Percentiles rank a stretch among this genome's conserved stretches.
Conservation (phyloP, 2,797 vertebrate species). For the Thamnophis elegans region DNA sequence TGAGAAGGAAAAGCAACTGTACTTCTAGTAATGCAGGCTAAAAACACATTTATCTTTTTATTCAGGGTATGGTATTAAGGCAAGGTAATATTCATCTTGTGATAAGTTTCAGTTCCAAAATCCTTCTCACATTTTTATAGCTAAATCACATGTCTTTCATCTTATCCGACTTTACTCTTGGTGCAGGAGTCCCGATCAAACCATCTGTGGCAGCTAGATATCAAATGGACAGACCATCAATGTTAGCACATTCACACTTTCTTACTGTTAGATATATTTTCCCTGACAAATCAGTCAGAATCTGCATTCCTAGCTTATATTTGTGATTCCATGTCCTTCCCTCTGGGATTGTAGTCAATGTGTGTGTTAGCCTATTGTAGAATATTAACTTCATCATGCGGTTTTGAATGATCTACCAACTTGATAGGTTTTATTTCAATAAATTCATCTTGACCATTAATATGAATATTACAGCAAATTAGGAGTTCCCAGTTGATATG, state of each 20-base stretch:
- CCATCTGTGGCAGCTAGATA: not conserved
- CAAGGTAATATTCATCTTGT: not conserved
- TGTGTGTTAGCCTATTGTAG: not conserved
- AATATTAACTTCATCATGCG: not conserved
- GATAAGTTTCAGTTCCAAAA: not conserved
- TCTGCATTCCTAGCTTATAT: not conserved
- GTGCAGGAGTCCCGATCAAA: not conserved
- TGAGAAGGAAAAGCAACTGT: not conserved
- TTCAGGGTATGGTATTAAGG: not conserved
- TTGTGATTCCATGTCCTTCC: not conserved
- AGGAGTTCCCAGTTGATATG: not conserved
- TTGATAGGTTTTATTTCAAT: not conserved
- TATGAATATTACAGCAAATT: not conserved
- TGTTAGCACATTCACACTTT: not conserved
- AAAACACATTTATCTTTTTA: not conserved
- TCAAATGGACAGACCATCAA: not conserved
- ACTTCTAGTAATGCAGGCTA: not conserved
- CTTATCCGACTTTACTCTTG: not conserved
- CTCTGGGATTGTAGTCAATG: not conserved
- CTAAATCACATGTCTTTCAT: not conserved
- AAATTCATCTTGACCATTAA: not conserved
- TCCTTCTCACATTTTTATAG: not conserved
- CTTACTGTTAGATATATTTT: not conserved
- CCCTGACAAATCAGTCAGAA: not conserved
- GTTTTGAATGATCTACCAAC: not conserved